Evolutionary conservation across 1,140 invertebrate genomes (phyloP).

Genomic region (Scylla paramamosain): DNA sequence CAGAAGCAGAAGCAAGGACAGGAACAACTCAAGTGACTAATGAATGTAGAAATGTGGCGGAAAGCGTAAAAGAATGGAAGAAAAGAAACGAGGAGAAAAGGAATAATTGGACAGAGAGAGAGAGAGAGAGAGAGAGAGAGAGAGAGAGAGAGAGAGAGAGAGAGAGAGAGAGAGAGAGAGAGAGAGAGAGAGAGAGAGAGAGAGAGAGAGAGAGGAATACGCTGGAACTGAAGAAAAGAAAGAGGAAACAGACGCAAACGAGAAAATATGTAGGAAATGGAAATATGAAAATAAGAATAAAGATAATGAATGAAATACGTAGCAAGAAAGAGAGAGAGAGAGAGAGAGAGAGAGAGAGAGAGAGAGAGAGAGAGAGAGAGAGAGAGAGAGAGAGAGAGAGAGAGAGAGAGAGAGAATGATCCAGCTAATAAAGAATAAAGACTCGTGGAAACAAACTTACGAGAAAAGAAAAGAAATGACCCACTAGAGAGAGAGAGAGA

Average conservation of each 20-base stretch:
- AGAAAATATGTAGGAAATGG: background rate
- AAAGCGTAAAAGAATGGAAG: background rate
- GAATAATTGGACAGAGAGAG: background rate
- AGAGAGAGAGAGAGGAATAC: background rate
- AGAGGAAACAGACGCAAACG: background rate
- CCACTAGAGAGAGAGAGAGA: background rate
- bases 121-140: background rate
- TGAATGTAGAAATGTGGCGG: background rate
- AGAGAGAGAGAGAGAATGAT: background rate
- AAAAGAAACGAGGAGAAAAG: background rate
- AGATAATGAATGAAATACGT: background rate
- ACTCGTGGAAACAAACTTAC: background rate
- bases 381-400: background rate
- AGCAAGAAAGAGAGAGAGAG: background rate
- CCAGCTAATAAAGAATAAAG: no score
- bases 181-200: background rate
- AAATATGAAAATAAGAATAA: no score
- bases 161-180: background rate
- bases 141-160: conserved; percentile 8
- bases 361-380: background rate
- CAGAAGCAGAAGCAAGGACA: no score
- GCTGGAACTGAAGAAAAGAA: background rate
- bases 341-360: background rate
- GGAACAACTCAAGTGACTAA: no score
- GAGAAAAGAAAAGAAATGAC: background rate